These are phyloP conservation scores for Lytechinus variegatus DNA, from an alignment of 35 echinoderm and acorn worm species.

Conservation along the genomic window DNA sequence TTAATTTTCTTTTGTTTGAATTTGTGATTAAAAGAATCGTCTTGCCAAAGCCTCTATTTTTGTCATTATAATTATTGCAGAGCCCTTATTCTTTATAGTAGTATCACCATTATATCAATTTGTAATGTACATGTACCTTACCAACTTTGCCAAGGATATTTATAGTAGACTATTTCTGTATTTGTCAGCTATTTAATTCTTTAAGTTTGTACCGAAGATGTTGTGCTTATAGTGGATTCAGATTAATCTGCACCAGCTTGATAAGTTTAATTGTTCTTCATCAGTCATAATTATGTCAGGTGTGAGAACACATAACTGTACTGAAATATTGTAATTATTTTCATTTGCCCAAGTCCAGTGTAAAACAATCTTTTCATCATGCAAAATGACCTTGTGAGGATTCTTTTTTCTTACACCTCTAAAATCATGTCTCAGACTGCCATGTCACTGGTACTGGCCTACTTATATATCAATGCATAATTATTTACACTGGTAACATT, in stretches of 20 bases:
- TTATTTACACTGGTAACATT: too few species aligned
- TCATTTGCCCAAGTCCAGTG: background rate
- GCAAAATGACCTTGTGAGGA: background rate
- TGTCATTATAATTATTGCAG: background rate
- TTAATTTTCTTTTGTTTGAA: constrained; percentile 10
- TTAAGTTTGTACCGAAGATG: background rate
- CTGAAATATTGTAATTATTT: background rate
- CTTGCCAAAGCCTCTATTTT: background rate
- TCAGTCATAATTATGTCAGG: background rate
- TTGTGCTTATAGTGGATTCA: background rate
- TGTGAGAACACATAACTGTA: background rate
- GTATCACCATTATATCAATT: background rate
- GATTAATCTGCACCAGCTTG: background rate
- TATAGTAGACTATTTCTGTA: background rate
- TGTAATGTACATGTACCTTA: background rate
- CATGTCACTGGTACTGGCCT: too few species aligned
- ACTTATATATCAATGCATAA: too few species aligned
- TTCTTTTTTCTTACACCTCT: background rate
- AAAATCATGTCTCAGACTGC: too few species aligned
- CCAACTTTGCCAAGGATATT: background rate
- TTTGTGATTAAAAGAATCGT: background rate
- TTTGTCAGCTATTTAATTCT: background rate
- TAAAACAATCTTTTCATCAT: background rate
- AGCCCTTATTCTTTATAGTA: background rate
- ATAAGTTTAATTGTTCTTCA: background rate